A percentile compares a stretch with the other conserved stretches of the same genome.
Conservation (phyloP, 2,888 invertebrate genomes). For the Galerucella calmariensis region DNA sequence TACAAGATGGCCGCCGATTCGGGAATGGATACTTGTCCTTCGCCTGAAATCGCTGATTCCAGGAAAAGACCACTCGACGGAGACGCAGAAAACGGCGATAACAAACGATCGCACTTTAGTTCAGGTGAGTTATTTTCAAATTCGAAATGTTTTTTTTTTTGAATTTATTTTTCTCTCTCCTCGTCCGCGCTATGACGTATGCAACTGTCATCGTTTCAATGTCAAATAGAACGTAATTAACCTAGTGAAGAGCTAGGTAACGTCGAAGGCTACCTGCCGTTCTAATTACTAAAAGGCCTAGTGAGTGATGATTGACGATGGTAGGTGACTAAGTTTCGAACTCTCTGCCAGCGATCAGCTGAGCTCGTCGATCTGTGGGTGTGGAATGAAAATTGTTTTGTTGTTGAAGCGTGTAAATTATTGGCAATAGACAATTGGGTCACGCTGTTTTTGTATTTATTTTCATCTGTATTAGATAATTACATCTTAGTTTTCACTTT, state of each 20-base stretch:
- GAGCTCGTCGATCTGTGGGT: background rate
- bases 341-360: conserved; percentile 8
- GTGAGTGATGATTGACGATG: conserved; percentile 4
- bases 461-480: background rate
- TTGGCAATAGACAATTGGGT: conserved; percentile 13
- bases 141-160: conserved; percentile 6
- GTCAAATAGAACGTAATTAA: conserved; percentile 38
- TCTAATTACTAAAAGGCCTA: conserved; percentile 26
- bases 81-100: conserved; percentile 88
- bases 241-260: conserved; percentile 25
- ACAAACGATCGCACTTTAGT: conserved; percentile 91
- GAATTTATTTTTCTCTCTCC: background rate
- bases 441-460: background rate
- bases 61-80: conserved; percentile 90
- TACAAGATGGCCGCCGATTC: conserved; percentile 90
- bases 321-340: background rate
- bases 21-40: conserved; percentile 94
- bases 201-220: conserved; percentile 36
- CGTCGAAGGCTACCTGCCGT: conserved; percentile 21
- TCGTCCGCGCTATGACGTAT: conserved; percentile 31
- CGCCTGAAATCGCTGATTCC: conserved; percentile 91
- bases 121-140: conserved; percentile 74
- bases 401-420: conserved; percentile 16
- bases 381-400: conserved; percentile 10
- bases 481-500: background rate